Conservation (phyloP, 2,888 invertebrate species). For the Candidula unifasciata region DNA sequence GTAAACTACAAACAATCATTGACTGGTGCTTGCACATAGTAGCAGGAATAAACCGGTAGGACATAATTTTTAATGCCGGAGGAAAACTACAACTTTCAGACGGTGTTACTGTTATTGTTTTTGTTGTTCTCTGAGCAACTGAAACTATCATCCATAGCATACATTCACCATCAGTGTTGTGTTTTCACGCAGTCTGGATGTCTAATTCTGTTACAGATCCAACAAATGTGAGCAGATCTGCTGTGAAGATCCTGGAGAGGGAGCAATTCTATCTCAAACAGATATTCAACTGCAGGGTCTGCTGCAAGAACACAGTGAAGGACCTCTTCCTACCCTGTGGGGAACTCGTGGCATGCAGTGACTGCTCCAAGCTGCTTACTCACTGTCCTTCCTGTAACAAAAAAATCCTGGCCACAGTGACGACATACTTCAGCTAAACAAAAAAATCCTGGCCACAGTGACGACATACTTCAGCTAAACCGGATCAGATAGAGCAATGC, state of each 20-base stretch:
- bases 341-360: slow-evolving; percentile 10
- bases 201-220: too few relatives aligned
- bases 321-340: slow-evolving; percentile 39
- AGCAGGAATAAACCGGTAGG: too few relatives aligned
- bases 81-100: too few relatives aligned
- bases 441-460: slow-evolving; percentile 12
- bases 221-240: background rate
- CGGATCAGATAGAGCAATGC: too few relatives aligned
- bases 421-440: slow-evolving; percentile 21
- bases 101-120: too few relatives aligned
- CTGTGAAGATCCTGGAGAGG: background rate
- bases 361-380: slow-evolving; percentile 32
- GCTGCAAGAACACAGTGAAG: background rate
- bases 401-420: slow-evolving; percentile 37
- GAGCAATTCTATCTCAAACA: slow-evolving; percentile 24
- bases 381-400: slow-evolving; percentile 36
- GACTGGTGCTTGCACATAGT: too few relatives aligned
- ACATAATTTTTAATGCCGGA: too few relatives aligned
- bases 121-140: too few relatives aligned
- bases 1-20: too few relatives aligned
- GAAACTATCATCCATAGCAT: too few relatives aligned
- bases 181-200: too few relatives aligned
- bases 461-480: slow-evolving; percentile 24
- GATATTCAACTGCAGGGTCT: slow-evolving; percentile 10
- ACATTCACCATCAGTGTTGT: too few relatives aligned